Evolutionary conservation across 2,888 invertebrate genomes (phyloP), one percentile per base, ranked within the genome.

Genomic region (Parelbella ahira): DNA sequence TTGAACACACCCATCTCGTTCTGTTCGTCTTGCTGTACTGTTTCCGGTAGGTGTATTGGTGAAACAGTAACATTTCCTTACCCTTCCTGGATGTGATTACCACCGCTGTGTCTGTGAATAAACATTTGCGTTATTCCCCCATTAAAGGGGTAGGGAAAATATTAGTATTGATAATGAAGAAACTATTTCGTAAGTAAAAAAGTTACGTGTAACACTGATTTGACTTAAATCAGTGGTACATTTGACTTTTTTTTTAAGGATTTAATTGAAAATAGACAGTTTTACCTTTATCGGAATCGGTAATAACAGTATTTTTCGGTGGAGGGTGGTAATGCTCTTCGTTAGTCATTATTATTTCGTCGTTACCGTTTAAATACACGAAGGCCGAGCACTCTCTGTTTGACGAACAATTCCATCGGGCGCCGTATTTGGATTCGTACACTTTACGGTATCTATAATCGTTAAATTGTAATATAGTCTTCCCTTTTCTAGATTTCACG

Each of bases 41-140:
- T 46, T 72, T 79, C 1, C 84, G 66, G 43, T 87, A 87, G 0
- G 87, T 87, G 43, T 65, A 83, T 30, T 71, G 63, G 1, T 73
- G 69, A 52, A 75, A 82, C 2, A 86, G 62, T 0, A 87, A 63
- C 64, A 87, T 80, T 45, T 83, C 77, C 48, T 74, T 84, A 6
- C 84, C 84, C 60, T 84, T 84, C 1, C 86, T 67, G 2, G 86
- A 86, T 11, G 75, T 84, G 37, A 86, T 74, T 2, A 83, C 64
- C 1, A 80, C 60, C 1, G 81, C 76, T 10, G 71, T 54, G 21
- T 80, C 83, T 84, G 61, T 8, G 51, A 58, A 15, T 4, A 4
- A 4, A 15, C 2, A 3, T 2, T 15, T 15, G 15, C 3, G 4
- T 15, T 15, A 15, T 15, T 36, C n/a, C n/a, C n/a, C n/a, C n/a